These are phyloP conservation scores for Seriola aureovittata DNA, from an alignment of 2,113 vertebrate species.

Conservation along the genomic window DNA sequence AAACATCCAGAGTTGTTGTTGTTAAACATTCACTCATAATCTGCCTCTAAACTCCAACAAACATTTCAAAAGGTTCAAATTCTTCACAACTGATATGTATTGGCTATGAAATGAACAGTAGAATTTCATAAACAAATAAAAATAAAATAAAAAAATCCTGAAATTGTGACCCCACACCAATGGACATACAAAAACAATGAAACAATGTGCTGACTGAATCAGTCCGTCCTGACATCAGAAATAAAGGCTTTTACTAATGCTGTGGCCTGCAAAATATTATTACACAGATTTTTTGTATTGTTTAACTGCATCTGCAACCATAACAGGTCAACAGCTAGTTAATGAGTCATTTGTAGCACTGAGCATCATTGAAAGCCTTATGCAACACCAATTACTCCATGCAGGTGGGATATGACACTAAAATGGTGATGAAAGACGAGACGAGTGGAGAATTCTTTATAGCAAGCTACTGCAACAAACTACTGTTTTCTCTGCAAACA, in stretches of 20 bases:
- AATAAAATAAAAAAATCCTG: not conserved
- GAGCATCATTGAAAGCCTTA: conserved; percentile 78
- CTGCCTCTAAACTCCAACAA: not conserved
- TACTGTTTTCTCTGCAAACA: conserved; percentile 13
- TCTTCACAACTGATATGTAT: conserved; percentile 47
- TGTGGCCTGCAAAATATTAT: conserved; percentile 29
- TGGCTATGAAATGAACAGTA: conserved; percentile 25
- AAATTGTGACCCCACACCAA: conserved; percentile 10
- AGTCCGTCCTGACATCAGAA: conserved; percentile 24
- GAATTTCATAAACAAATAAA: not conserved
- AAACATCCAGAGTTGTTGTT: not conserved
- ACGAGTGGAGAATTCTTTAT: conserved; percentile 68
- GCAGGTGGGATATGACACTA: conserved; percentile 62
- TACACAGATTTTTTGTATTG: not conserved
- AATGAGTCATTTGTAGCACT: conserved; percentile 35
- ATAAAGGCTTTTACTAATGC: conserved; percentile 75
- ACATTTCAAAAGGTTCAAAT: not conserved
- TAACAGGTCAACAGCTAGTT: conserved; percentile 29
- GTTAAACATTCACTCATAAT: not conserved
- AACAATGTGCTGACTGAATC: conserved; percentile 22
- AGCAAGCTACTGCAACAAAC: conserved; percentile 77
- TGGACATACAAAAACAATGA: conserved; percentile 22
- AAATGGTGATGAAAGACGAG: conserved; percentile 64
- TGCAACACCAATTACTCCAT: conserved; percentile 60
- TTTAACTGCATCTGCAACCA: conserved; percentile 1